Conservation (phyloP, 2,888 invertebrate genomes). For the Scotopteryx bipunctaria region DNA sequence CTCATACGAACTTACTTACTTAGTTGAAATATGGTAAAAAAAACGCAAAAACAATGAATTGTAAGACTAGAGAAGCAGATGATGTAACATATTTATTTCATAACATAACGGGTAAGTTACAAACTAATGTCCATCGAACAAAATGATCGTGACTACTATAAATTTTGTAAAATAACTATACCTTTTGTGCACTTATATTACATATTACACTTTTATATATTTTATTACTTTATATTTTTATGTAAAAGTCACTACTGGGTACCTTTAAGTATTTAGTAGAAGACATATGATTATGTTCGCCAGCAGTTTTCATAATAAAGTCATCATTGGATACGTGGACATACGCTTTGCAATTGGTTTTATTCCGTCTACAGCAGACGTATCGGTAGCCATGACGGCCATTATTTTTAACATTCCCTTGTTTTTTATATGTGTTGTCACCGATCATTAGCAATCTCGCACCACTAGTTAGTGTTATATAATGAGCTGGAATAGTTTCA, state of each 20-base stretch:
- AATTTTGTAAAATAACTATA: too few relatives aligned
- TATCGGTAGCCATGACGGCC: slow-evolving; percentile 5
- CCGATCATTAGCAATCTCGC: slow-evolving; percentile 9
- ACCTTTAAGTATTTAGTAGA: background rate
- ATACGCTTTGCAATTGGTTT: slow-evolving; percentile 18
- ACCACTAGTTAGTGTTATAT: background rate
- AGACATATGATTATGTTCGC: slow-evolving; percentile 12
- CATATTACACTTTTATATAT: too few relatives aligned
- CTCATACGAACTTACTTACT: too few relatives aligned
- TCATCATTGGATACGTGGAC: slow-evolving; percentile 10
- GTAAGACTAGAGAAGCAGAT: too few relatives aligned
- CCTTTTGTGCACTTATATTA: too few relatives aligned
- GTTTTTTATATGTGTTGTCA: slow-evolving; percentile 1
- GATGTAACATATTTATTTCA: too few relatives aligned
- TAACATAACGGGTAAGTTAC: too few relatives aligned
- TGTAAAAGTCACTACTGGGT: background rate
- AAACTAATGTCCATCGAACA: too few relatives aligned
- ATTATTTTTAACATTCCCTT: background rate
- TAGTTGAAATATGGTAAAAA: too few relatives aligned
- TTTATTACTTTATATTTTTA: too few relatives aligned
- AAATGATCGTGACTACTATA: too few relatives aligned
- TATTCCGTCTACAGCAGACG: slow-evolving; percentile 1
- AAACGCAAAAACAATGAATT: too few relatives aligned
- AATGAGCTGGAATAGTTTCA: slow-evolving; percentile 6
- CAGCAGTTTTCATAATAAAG: slow-evolving; percentile 5